Evolutionary conservation across 2,113 vertebrate genomes (phyloP), one percentile per base, ranked within the genome.

Genomic region (Triplophysa tibetana): DNA sequence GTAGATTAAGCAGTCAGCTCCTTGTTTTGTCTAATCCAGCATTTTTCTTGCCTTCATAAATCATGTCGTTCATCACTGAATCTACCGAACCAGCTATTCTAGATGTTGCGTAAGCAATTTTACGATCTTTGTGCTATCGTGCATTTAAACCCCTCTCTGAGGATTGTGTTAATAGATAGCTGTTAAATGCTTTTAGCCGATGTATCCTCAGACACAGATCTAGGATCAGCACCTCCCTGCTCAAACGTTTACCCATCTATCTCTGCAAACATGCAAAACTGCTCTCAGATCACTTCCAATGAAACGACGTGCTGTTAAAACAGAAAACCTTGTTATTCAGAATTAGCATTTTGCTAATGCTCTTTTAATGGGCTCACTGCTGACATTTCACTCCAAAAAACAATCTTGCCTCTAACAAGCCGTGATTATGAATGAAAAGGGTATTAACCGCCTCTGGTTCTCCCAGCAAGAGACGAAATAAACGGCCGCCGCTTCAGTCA

Each of bases 281-380:
- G 65, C 26, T 8, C 17, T 58, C 12, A 79, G 23, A 48, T 64
- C 70, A 56, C 54, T 56, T 43, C 38, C 45, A 50, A 50, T 5
- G 19, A n/a, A 21, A 58, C 9, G 33, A 73, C 29, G 62, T 48
- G 9, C 75, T 33, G 63, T 64, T 70, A 48, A 54, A 52, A 62
- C 60, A 62, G 12, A 29, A 14, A 38, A 69, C 41, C 70, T 82
- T 74, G 66, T 77, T 74, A 50, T 45, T 80, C 33, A 21, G n/a
- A 41, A 38, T 43, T 38, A 68, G 77, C 74, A 62, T 74, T 80
- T 72, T 73, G 67, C 64, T 85, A 82, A 70, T 82, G 78, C 45
- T 48, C 21, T 77, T 80, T 82, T 80, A 82, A 85, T 76, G 62
- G 72, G 54, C 45, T 52, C 61, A 41, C 73, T 5, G 54, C 77